Base-by-base conservation (phyloP, 1,140 invertebrate species). In the Bombus sylvicola region DNA sequence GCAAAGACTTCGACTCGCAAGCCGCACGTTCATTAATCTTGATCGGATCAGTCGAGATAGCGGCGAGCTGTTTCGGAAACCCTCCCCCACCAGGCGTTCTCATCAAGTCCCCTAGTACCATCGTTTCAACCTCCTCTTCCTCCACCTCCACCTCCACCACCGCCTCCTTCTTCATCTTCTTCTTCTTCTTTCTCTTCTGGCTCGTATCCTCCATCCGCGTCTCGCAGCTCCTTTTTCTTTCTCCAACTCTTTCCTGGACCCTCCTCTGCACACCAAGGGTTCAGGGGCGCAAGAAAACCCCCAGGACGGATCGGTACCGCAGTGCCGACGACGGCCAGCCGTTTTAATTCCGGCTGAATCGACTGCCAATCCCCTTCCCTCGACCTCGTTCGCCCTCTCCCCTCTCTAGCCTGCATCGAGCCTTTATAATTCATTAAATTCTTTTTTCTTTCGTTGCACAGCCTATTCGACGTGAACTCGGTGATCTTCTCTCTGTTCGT, bases 31-130 rank as follows among this genome's bases (percentile, higher is more conserved):
- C 94, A 94, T 94, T 94, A 94, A 94, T 94, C 94, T 94, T 94
- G 94, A 94, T 94, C 94, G 93, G 93, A 94, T 94, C 94, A 94
- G 94, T 94, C 92, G 92, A 94, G 94, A 94, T 94, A 94, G 92
- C 94, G 93, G 94, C 94, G 94, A 94, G 93, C 93, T 94, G 94
- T 94, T 94, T 94, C 94, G 93, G 92, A 94, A 94, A 94, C 93
- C 93, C 88, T 92, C 88, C 89, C 87, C 89, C 86, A 83, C 88
- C 88, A 88, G 87, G 87, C 90, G 87, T 90, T 89, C 91, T 92
- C 91, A 92, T 91, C 91, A 91, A 91, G 89, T 90, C 89, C 86
- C 89, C 87, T 91, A 90, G 90, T 89, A 91, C 89, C 89, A 88
- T 87, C 91, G 88, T 75, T 89, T 82, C 81, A 83, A 83, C 74